These are phyloP conservation scores for Koerneria pararmatus DNA, from an alignment of 2,888 invertebrate genomes.

Conservation along the genomic window DNA sequence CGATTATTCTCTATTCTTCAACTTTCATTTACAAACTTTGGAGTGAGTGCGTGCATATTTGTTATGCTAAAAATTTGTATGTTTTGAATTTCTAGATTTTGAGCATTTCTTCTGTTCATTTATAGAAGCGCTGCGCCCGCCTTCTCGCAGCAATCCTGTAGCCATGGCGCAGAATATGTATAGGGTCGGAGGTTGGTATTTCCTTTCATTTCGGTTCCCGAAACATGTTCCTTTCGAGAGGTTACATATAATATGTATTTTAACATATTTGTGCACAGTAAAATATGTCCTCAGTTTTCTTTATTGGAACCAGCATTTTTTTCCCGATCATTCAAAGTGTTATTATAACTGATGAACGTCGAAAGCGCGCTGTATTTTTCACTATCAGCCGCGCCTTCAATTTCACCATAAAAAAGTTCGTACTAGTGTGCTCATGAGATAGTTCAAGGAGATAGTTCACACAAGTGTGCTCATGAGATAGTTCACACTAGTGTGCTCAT, in stretches of 20 bases:
- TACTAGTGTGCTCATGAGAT: too few relatives aligned
- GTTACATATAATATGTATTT: not conserved
- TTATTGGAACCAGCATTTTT: too few relatives aligned
- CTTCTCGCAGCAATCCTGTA: too few relatives aligned
- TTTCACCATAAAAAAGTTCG: too few relatives aligned
- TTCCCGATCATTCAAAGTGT: too few relatives aligned
- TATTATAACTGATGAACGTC: too few relatives aligned
- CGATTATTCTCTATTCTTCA: not conserved
- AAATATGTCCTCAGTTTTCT: not conserved
- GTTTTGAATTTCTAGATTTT: not conserved
- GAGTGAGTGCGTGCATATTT: not conserved
- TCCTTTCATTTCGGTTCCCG: too few relatives aligned
- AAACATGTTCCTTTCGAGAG: conserved; percentile 3
- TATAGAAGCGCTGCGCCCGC: not conserved
- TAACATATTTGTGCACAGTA: conserved; percentile 2
- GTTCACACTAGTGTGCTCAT: too few relatives aligned
- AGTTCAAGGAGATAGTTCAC: too few relatives aligned
- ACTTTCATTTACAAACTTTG: conserved; percentile 8
- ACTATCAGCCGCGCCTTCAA: too few relatives aligned
- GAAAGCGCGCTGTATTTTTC: too few relatives aligned
- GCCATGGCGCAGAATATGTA: conserved; percentile 55
- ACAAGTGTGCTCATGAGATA: too few relatives aligned
- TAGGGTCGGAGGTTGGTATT: conserved; percentile 50
- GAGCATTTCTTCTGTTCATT: conserved; percentile 1
- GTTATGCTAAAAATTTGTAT: not conserved